Percentiles rank a stretch among this genome's conserved stretches.
Conservation (phyloP, 2,888 invertebrate species). For the Drosophila nr. perissopoda region DNA sequence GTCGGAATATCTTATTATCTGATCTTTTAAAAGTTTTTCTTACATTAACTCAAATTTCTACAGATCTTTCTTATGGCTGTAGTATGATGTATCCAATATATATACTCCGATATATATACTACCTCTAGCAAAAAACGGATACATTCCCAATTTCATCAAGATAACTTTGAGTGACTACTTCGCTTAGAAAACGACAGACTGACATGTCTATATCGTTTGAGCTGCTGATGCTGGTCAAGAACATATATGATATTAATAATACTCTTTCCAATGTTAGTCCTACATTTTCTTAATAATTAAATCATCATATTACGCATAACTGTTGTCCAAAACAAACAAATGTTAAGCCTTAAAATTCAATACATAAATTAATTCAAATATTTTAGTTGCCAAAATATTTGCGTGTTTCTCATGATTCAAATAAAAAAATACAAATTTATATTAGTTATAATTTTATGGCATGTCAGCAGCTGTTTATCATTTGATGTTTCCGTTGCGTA, state of each 20-base stretch:
- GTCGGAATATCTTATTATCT: background rate
- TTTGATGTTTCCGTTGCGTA: constrained; percentile 42
- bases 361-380: background rate
- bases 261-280: background rate
- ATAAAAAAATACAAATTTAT: constrained; percentile 32
- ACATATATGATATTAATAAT: background rate
- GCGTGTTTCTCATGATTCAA: constrained; percentile 15
- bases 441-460: constrained; percentile 44
- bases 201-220: background rate
- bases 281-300: background rate
- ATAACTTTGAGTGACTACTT: background rate
- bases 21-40: too few relatives aligned
- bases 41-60: too few relatives aligned
- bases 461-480: constrained; percentile 64
- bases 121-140: background rate
- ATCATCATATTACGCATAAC: background rate
- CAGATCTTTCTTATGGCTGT: background rate
- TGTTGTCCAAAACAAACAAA: background rate
- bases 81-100: background rate
- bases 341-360: background rate
- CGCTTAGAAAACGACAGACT: background rate
- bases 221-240: background rate
- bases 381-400: constrained; percentile 7
- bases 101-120: background rate
- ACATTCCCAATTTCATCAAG: background rate